These are phyloP conservation scores for Coleophora flavipennella DNA, from an alignment of 2,888 invertebrate species.

Conservation along the genomic window DNA sequence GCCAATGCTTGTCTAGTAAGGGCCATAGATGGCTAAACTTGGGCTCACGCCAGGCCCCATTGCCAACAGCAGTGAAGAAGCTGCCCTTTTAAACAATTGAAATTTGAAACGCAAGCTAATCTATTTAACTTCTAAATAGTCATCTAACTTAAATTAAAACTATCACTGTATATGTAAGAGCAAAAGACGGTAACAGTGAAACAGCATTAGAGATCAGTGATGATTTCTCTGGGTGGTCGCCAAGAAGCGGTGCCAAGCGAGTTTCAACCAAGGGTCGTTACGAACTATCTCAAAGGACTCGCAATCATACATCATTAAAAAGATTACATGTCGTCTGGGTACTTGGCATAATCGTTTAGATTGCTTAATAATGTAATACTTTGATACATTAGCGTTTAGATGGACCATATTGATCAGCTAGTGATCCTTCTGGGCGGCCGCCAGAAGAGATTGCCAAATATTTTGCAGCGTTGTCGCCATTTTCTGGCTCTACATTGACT, in stretches of 20 bases:
- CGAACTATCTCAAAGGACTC: background rate
- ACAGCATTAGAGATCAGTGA: constrained; percentile 27
- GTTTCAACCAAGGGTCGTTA: constrained; percentile 28
- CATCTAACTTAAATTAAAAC: too few relatives aligned
- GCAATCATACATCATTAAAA: constrained; percentile 3
- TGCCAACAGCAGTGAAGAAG: constrained; percentile 50
- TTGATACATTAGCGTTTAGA: too few relatives aligned
- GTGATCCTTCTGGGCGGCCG: constrained; percentile 39
- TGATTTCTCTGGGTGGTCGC: constrained; percentile 29
- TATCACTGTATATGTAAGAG: constrained; percentile 1
- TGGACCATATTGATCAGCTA: constrained; percentile 30
- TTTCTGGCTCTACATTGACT: constrained; percentile 29
- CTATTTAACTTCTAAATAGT: constrained; percentile 18
- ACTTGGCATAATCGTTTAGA: background rate
- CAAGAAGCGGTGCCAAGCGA: constrained; percentile 35
- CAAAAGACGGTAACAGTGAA: constrained; percentile 24
- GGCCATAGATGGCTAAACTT: constrained; percentile 43
- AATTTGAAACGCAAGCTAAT: constrained; percentile 34
- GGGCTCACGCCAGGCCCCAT: constrained; percentile 42
- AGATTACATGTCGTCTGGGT: background rate
- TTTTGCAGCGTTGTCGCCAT: constrained; percentile 39
- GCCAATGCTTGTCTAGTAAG: constrained; percentile 25
- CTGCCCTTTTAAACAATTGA: constrained; percentile 39
- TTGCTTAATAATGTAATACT: too few relatives aligned
- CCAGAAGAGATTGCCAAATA: constrained; percentile 58